phyloP scores from a whole-genome alignment of 2,888 invertebrate species.

The Lepetodrilus schrolli region DNA sequence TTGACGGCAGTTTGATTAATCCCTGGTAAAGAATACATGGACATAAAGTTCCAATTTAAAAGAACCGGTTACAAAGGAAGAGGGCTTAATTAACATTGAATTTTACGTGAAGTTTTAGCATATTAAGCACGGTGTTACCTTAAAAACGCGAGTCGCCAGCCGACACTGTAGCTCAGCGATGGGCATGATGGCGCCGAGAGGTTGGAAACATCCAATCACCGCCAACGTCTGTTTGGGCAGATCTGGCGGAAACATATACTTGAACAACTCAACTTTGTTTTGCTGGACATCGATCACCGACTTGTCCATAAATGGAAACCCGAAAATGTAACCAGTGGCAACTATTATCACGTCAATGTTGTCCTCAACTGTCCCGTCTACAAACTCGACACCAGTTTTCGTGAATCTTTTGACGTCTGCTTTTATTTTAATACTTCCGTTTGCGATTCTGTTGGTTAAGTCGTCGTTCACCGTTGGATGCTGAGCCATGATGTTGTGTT shows the following conservation, averaged over 20 bases:
- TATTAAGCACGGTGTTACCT: too few relatives aligned
- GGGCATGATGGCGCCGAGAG: conserved; percentile 76
- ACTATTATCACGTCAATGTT: conserved; percentile 72
- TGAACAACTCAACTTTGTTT: conserved; percentile 73
- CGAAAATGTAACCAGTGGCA: conserved; percentile 75
- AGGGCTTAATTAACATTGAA: too few relatives aligned
- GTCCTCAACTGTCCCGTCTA: conserved; percentile 66
- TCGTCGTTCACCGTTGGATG: conserved; percentile 76
- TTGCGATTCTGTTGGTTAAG: conserved; percentile 73
- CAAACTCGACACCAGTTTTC: conserved; percentile 65
- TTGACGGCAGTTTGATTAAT: conserved; percentile 64
- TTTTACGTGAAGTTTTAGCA: too few relatives aligned
- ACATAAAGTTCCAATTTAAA: too few relatives aligned
- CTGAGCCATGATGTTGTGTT: conserved; percentile 61
- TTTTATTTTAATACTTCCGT: conserved; percentile 72
- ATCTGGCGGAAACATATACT: conserved; percentile 75
- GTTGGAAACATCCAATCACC: conserved; percentile 76
- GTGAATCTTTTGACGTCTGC: conserved; percentile 63
- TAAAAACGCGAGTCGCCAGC: conserved; percentile 74
- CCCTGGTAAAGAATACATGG: too few relatives aligned
- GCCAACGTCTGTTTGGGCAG: conserved; percentile 73
- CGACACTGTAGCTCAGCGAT: conserved; percentile 77
- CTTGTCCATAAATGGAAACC: conserved; percentile 74
- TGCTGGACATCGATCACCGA: conserved; percentile 63
- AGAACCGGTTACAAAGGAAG: too few relatives aligned